Conservation (phyloP, 2,113 vertebrate genomes). For the Siphamia tubifer region DNA sequence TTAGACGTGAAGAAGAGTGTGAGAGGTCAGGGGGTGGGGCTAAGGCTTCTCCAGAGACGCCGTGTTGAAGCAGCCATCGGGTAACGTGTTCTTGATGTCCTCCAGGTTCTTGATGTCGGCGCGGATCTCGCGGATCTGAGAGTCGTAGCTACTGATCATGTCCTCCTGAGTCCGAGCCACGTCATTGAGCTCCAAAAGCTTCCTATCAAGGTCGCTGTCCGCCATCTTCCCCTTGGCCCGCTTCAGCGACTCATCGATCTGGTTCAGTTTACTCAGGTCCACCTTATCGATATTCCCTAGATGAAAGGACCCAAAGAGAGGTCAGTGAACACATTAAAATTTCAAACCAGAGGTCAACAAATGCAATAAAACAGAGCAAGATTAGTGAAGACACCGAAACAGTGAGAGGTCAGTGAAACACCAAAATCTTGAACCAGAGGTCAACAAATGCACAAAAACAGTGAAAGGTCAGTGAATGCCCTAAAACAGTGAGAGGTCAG, state of each 20-base stretch:
- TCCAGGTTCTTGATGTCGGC: constrained; percentile 93
- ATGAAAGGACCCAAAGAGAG: not conserved
- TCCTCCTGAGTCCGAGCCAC: constrained; percentile 88
- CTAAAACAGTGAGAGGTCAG: too few species aligned
- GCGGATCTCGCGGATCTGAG: constrained; percentile 90
- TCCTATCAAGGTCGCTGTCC: constrained; percentile 86
- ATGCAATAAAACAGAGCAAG: too few species aligned
- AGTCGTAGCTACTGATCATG: constrained; percentile 89
- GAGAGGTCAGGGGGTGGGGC: not conserved
- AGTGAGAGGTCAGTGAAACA: too few species aligned
- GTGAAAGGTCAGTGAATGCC: too few species aligned
- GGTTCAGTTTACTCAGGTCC: constrained; percentile 90
- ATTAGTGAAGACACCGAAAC: too few species aligned
- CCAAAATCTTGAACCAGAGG: too few species aligned
- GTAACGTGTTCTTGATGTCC: constrained; percentile 95
- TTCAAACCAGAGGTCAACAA: not conserved
- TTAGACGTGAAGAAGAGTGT: not conserved
- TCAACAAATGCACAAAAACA: too few species aligned
- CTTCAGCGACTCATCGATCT: constrained; percentile 88
- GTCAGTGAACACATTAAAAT: not conserved
- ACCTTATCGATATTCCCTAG: constrained; percentile 95
- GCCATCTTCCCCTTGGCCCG: constrained; percentile 89
- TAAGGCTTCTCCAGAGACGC: constrained; percentile 91
- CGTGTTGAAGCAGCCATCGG: constrained; percentile 95
- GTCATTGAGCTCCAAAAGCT: constrained; percentile 87